Percentiles rank a stretch among this genome's conserved stretches.
Conservation (phyloP, 2,113 vertebrate genomes). For the Osmerus eperlanus region DNA sequence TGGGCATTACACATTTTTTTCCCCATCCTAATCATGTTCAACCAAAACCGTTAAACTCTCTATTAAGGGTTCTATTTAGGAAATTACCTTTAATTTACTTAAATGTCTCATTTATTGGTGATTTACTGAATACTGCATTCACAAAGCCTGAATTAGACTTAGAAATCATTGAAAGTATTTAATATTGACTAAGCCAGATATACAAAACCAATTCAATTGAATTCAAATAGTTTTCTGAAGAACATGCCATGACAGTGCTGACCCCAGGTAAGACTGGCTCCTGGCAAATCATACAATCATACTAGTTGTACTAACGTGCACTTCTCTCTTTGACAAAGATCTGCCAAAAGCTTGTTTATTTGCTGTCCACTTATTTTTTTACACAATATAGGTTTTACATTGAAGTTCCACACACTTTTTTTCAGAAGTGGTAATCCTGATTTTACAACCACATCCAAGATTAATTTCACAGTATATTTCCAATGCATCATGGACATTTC, state of each 20-base stretch:
- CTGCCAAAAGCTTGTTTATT: conserved; percentile 35
- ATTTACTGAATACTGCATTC: not conserved
- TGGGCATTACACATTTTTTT: conserved; percentile 21
- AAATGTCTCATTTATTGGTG: conserved; percentile 23
- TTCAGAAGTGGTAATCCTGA: too few relatives aligned
- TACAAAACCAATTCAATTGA: too few relatives aligned
- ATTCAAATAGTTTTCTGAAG: too few relatives aligned
- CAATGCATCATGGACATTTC: conserved; percentile 3
- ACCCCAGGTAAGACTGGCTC: too few relatives aligned
- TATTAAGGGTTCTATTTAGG: conserved; percentile 35
- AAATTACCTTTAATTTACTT: conserved; percentile 33
- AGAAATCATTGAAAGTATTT: too few relatives aligned
- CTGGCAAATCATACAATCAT: too few relatives aligned
- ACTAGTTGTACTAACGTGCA: too few relatives aligned
- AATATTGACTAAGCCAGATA: too few relatives aligned
- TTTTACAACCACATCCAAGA: too few relatives aligned
- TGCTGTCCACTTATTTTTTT: not conserved
- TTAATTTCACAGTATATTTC: not conserved
- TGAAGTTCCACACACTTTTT: too few relatives aligned
- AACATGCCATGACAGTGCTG: too few relatives aligned
- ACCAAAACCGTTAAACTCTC: conserved; percentile 30
- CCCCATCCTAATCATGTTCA: not conserved
- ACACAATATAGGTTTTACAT: not conserved
- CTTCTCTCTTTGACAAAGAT: not conserved
- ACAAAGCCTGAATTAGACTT: too few relatives aligned